Percentiles rank a stretch among this genome's conserved stretches.
phyloP scores from a whole-genome alignment of 2,888 invertebrate genomes.

The Acleris holmiana region DNA sequence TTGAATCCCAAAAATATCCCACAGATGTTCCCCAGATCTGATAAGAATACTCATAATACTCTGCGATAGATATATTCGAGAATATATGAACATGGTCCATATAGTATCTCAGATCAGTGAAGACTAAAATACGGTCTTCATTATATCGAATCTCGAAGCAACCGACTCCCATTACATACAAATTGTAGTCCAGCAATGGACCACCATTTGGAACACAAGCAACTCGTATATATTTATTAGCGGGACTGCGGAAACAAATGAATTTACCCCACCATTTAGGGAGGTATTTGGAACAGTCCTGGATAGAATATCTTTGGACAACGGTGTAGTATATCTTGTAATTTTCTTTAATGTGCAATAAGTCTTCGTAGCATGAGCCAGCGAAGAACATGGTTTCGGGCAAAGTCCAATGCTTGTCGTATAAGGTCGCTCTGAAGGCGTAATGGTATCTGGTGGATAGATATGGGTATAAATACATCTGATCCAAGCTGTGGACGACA shows the following conservation, averaged over 20 bases:
- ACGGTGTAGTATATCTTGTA: constrained; percentile 20
- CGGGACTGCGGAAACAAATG: constrained; percentile 11
- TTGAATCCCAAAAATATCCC: constrained; percentile 10
- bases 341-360: constrained; percentile 17
- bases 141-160: constrained; percentile 69
- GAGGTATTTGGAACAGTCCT: constrained; percentile 23
- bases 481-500: constrained; percentile 25
- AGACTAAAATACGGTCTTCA: constrained; percentile 41
- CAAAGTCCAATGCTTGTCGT: constrained; percentile 11
- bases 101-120: constrained; percentile 43
- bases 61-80: constrained; percentile 19
- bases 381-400: constrained; percentile 28
- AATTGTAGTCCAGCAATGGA: constrained; percentile 41
- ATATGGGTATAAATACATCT: constrained; percentile 39
- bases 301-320: not conserved
- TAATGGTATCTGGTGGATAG: constrained; percentile 43
- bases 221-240: not conserved
- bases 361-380: constrained; percentile 16
- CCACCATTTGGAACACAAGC: constrained; percentile 61
- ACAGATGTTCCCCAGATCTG: constrained; percentile 18
- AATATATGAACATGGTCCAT: constrained; percentile 24
- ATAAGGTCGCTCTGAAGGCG: constrained; percentile 43
- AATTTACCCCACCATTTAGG: constrained; percentile 32
- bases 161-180: constrained; percentile 49
- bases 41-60: constrained; percentile 32